Evolutionary conservation across 2,113 vertebrate species (phyloP).

Genomic region (Brachyhypopomus occidentalis): DNA sequence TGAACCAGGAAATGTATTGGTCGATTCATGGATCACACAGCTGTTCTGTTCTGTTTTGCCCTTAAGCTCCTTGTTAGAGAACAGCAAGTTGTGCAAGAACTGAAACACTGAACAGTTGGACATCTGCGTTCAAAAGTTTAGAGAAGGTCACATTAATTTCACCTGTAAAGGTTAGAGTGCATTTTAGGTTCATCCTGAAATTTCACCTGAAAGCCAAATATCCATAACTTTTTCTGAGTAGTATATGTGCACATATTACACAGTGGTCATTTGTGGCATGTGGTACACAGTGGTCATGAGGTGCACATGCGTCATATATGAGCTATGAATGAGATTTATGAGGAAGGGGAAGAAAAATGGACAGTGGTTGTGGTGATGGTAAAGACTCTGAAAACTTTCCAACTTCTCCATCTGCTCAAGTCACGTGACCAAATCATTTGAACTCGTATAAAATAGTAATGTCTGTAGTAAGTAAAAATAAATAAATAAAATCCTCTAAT

Average conservation of each 20-base stretch:
- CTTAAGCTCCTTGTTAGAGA: too few species aligned
- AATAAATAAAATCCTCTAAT: neutral
- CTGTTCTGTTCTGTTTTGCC: too few species aligned
- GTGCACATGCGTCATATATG: neutral
- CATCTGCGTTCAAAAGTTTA: too few species aligned
- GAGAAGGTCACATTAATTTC: too few species aligned
- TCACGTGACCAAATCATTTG: neutral
- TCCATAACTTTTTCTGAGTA: too few species aligned
- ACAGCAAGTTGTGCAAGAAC: too few species aligned
- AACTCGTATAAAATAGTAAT: neutral
- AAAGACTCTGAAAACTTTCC: constrained; percentile 15
- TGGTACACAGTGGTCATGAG: neutral
- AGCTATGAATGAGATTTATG: neutral
- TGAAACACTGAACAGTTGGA: too few species aligned
- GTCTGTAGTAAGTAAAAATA: neutral
- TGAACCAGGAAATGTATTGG: too few species aligned
- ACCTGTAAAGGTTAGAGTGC: too few species aligned
- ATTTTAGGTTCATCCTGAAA: too few species aligned
- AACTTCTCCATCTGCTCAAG: constrained; percentile 17
- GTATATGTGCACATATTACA: neutral
- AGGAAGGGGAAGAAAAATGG: constrained; percentile 5
- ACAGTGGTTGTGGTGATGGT: neutral
- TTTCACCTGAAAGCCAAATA: too few species aligned
- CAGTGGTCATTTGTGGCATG: neutral
- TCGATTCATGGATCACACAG: too few species aligned